Evolutionary conservation across 2,888 invertebrate species (phyloP).

Genomic region (Aelia acuminata): DNA sequence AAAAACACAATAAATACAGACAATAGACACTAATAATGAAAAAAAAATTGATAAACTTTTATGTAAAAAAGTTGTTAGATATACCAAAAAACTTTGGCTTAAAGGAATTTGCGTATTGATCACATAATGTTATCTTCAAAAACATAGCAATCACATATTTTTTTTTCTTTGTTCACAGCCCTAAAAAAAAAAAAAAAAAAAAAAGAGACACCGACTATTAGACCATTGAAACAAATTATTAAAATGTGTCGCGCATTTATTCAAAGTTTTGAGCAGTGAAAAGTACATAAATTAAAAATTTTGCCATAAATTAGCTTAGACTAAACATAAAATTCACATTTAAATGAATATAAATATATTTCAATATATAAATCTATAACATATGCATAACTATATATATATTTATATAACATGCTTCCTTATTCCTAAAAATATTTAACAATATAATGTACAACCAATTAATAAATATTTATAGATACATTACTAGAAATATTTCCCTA

Average conservation of each 20-base stretch:
- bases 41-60: not conserved
- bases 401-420: slow-evolving; percentile 22
- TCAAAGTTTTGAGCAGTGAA: slow-evolving; percentile 38
- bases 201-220: not conserved
- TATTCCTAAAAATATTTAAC: slow-evolving; percentile 25
- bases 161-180: slow-evolving; percentile 42
- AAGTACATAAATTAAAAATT: not conserved
- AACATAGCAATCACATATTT: slow-evolving; percentile 14
- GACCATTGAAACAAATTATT: not conserved
- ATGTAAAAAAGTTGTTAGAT: slow-evolving; percentile 4
- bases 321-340: slow-evolving; percentile 6
- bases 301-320: not conserved
- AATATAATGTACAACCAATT: slow-evolving; percentile 38
- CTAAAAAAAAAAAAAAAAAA: not conserved
- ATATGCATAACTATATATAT: slow-evolving; percentile 40
- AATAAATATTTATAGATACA: slow-evolving; percentile 31
- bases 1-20: not conserved
- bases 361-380: slow-evolving; percentile 45
- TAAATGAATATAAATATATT: slow-evolving; percentile 46
- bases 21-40: not conserved
- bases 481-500: slow-evolving; percentile 22
- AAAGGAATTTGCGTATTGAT: slow-evolving; percentile 14
- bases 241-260: slow-evolving; percentile 16
- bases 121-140: slow-evolving; percentile 22
- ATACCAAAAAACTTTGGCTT: slow-evolving; percentile 41